phyloP scores from a whole-genome alignment of 1,140 invertebrate species.

The Anastrepha ludens region DNA sequence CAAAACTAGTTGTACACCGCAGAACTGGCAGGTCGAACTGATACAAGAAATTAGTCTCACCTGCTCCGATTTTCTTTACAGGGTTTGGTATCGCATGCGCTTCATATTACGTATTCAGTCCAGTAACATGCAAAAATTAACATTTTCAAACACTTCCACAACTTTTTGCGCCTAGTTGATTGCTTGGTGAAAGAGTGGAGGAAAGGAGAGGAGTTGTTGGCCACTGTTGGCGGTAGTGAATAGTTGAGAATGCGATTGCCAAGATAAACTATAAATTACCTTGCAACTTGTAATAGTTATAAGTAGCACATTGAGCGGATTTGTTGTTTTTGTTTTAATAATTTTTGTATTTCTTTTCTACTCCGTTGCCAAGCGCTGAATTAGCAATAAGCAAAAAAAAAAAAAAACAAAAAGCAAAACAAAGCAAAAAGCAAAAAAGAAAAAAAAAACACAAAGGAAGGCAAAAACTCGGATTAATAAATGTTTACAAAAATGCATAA shows the following conservation, averaged over 20 bases:
- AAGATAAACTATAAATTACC: conserved; percentile 27
- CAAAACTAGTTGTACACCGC: too few species aligned
- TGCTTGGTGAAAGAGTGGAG: not conserved
- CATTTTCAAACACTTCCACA: conserved; percentile 3
- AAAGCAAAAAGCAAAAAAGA: not conserved
- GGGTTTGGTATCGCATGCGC: not conserved
- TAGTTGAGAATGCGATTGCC: not conserved
- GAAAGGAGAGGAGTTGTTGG: not conserved
- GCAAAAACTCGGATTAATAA: not conserved
- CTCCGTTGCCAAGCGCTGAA: not conserved
- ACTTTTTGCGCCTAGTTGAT: not conserved
- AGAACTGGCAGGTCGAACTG: too few species aligned
- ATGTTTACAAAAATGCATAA: not conserved
- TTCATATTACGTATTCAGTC: not conserved
- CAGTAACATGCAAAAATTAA: not conserved
- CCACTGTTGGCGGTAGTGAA: not conserved
- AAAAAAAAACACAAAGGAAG: not conserved
- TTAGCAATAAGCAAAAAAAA: not conserved
- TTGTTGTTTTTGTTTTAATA: not conserved
- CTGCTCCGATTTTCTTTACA: not conserved
- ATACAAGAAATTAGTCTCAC: too few species aligned
- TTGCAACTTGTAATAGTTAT: conserved; percentile 35
- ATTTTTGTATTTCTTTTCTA: not conserved
- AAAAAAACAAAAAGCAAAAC: not conserved
- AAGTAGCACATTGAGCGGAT: not conserved